Percentiles rank a stretch among this genome's conserved stretches.
phyloP scores from a whole-genome alignment of 2,113 vertebrate genomes.

The Sporophila hypoxantha region DNA sequence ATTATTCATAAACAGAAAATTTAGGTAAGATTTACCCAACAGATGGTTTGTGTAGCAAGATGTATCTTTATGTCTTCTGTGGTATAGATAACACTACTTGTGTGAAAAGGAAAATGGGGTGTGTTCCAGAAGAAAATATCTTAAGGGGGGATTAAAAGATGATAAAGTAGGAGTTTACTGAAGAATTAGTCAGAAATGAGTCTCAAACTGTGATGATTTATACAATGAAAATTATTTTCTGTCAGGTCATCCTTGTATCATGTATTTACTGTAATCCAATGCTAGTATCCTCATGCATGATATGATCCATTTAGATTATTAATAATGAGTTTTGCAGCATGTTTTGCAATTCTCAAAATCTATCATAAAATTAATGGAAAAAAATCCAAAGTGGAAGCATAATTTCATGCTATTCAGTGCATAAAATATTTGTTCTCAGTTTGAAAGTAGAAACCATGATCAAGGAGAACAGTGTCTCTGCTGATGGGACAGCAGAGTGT shows the following conservation, averaged over 20 bases:
- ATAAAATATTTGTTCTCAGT: neutral
- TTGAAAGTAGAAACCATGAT: neutral
- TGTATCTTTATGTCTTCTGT: neutral
- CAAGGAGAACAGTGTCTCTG: neutral
- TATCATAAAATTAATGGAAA: neutral
- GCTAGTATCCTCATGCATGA: neutral
- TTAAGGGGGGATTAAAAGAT: neutral
- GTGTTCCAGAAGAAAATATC: neutral
- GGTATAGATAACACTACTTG: neutral
- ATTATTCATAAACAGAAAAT: conserved; percentile 28
- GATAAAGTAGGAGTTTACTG: neutral
- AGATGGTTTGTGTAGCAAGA: neutral
- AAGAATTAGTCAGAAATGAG: conserved; percentile 45
- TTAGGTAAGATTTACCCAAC: neutral
- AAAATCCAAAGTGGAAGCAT: neutral
- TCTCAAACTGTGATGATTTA: neutral
- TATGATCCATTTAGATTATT: neutral
- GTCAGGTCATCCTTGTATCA: neutral
- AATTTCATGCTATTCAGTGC: neutral
- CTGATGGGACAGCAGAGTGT: neutral
- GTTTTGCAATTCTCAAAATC: neutral
- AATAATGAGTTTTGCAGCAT: neutral
- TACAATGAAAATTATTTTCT: neutral
- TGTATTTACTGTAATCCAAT: neutral
- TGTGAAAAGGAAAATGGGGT: neutral